A percentile compares a stretch with the other conserved stretches of the same genome.
These are phyloP conservation scores for Spatula clypeata DNA, from an alignment of 2,797 vertebrate genomes.

Conservation along the genomic window DNA sequence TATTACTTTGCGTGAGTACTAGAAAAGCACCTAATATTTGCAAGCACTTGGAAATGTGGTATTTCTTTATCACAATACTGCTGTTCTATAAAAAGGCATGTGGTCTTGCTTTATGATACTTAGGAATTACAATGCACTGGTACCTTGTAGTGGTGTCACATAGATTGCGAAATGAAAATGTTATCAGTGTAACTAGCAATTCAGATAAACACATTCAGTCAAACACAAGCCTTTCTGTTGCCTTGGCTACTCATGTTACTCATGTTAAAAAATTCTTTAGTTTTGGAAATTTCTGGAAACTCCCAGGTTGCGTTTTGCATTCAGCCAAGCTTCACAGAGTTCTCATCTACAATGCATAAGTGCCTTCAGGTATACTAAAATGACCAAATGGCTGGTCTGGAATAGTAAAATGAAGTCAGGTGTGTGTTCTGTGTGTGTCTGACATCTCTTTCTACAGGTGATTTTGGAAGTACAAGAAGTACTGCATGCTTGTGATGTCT, in stretches of 20 bases:
- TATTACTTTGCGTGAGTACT: neutral
- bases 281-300: neutral
- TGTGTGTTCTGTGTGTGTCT: neutral
- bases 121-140: neutral
- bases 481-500: neutral
- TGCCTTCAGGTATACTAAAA: neutral
- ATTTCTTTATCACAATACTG: neutral
- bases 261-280: neutral
- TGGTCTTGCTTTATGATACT: neutral
- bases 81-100: neutral
- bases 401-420: neutral
- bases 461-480: neutral
- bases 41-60: neutral
- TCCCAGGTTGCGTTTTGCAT: neutral
- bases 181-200: neutral
- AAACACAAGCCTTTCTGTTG: neutral
- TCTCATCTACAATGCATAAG: neutral
- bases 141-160: neutral
- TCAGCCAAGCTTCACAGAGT: neutral
- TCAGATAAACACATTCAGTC: neutral
- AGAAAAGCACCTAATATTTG: neutral
- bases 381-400: neutral
- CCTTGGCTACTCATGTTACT: neutral
- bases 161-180: neutral
- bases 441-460: neutral